These are phyloP conservation scores for Chrysina gloriosa DNA, from an alignment of 2,888 invertebrate species.

Conservation along the genomic window DNA sequence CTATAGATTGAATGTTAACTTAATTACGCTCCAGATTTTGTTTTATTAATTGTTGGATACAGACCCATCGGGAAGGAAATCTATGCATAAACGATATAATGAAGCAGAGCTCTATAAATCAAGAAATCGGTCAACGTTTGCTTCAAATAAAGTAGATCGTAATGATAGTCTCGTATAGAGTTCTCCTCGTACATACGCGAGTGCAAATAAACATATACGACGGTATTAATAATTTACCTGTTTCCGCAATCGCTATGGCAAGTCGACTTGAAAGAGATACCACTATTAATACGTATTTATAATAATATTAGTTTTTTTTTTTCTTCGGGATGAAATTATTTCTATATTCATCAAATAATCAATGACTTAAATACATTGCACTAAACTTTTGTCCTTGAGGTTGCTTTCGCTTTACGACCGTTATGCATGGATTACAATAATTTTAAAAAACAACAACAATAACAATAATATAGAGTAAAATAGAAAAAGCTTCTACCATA, in stretches of 20 bases:
- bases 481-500: no score
- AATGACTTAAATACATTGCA: no score
- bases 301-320: no score
- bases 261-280: background rate
- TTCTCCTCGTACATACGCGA: background rate
- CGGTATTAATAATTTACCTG: constrained; percentile 6
- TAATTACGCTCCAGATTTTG: constrained; percentile 42
- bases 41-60: constrained; percentile 44
- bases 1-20: constrained; percentile 42
- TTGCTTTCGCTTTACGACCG: no score
- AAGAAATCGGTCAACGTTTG: constrained; percentile 3
- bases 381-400: no score
- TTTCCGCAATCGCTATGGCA: constrained; percentile 10
- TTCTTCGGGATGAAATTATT: no score
- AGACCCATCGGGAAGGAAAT: constrained; percentile 19
- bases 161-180: constrained; percentile 11
- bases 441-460: no score
- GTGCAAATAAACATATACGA: background rate
- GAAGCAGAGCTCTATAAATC: constrained; percentile 19
- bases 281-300: background rate
- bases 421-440: no score
- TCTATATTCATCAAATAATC: no score
- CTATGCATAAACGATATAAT: constrained; percentile 15
- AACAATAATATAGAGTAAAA: no score
- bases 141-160: background rate